Evolutionary conservation across 2,113 vertebrate species (phyloP).

Genomic region (Tiliqua scincoides): DNA sequence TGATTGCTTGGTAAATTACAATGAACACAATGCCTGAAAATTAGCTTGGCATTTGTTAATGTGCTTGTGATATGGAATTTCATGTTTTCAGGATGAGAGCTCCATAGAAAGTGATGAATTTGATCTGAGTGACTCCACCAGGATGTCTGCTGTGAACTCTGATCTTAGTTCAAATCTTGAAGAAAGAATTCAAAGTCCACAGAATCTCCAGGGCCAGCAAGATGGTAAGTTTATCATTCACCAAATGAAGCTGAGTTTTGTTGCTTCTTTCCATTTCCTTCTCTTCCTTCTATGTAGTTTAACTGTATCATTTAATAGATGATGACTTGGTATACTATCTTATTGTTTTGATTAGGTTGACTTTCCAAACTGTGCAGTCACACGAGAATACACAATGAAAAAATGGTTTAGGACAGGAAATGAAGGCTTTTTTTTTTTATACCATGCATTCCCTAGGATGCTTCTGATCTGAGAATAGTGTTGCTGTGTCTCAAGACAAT

Average conservation of each 20-base stretch:
- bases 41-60: constrained; percentile 40
- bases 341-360: background rate
- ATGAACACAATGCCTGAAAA: background rate
- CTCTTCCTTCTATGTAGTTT: background rate
- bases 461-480: background rate
- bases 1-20: background rate
- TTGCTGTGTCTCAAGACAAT: background rate
- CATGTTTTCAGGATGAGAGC: constrained; percentile 81
- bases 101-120: constrained; percentile 88
- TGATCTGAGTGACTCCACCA: constrained; percentile 87
- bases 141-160: constrained; percentile 87
- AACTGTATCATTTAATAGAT: background rate
- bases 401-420: background rate
- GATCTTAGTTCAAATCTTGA: constrained; percentile 88
- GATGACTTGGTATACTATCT: background rate
- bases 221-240: constrained; percentile 77
- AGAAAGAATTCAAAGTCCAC: constrained; percentile 86
- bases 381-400: background rate
- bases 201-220: constrained; percentile 82
- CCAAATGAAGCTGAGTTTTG: background rate
- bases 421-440: background rate
- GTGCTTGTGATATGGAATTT: constrained; percentile 27
- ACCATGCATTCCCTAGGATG: background rate
- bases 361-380: background rate
- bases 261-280: background rate